phyloP scores from a whole-genome alignment of 1,140 invertebrate species.

The Drosophila simulans region DNA sequence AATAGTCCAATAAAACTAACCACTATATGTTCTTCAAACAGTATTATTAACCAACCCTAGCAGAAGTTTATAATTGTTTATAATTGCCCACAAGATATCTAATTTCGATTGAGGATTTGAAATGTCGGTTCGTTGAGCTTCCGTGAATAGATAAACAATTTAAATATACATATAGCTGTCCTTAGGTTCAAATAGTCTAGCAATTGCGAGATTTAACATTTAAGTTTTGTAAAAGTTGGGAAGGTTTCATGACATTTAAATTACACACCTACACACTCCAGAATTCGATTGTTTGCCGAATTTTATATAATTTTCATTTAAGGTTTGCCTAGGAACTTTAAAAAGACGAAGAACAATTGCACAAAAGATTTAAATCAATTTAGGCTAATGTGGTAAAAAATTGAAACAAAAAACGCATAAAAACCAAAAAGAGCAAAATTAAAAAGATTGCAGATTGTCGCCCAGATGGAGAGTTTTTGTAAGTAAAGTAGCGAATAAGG shows the following conservation, averaged over 20 bases:
- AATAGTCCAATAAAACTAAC: conserved; percentile 5
- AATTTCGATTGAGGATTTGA: background rate
- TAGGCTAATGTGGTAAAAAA: conserved; percentile 15
- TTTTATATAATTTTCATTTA: conserved; percentile 3
- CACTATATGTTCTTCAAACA: conserved; percentile 15
- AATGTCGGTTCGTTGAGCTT: conserved; percentile 38
- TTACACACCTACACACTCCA: background rate
- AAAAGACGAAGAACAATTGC: conserved; percentile 13
- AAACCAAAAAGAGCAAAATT: conserved; percentile 17
- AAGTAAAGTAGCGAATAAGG: conserved; percentile 13
- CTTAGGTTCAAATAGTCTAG: conserved; percentile 23
- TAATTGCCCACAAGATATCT: background rate
- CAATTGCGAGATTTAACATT: conserved; percentile 1
- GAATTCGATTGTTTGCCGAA: background rate
- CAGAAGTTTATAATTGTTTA: conserved; percentile 7
- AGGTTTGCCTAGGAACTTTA: conserved; percentile 13
- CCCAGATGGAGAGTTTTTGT: conserved; percentile 18
- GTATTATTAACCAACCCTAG: conserved; percentile 15
- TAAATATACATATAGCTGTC: conserved; percentile 27
- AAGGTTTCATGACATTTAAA: conserved; percentile 20
- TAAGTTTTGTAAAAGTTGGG: conserved; percentile 6
- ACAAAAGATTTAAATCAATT: conserved; percentile 39
- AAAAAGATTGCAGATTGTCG: conserved; percentile 9
- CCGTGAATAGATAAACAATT: conserved; percentile 36
- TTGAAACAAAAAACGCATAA: background rate